phyloP scores from a whole-genome alignment of 2,113 vertebrate genomes.

The Pycnonotus jocosus region DNA sequence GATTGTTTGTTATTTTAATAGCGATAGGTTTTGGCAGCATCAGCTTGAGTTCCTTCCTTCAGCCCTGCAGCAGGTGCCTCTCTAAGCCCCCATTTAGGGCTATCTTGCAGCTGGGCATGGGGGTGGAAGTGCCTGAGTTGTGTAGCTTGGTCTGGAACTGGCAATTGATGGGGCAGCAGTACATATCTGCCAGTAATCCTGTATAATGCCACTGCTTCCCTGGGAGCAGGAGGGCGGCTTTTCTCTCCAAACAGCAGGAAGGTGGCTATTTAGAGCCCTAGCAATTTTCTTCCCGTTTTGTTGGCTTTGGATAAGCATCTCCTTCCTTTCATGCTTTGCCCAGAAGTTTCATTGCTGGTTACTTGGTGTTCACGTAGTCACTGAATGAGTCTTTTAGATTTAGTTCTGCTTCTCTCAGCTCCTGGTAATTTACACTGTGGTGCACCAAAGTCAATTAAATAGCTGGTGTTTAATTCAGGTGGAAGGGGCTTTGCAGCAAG shows the following conservation, averaged over 20 bases:
- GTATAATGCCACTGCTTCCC: background rate
- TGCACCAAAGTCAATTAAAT: constrained; percentile 44
- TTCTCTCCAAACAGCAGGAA: constrained; percentile 31
- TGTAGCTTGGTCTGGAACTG: background rate
- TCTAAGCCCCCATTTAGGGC: background rate
- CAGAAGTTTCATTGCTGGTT: constrained; percentile 10
- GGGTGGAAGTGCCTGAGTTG: background rate
- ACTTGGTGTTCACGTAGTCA: background rate
- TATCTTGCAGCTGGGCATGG: background rate
- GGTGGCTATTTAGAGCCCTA: constrained; percentile 15
- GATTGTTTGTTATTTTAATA: background rate
- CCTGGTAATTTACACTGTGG: constrained; percentile 31
- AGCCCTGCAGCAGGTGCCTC: background rate
- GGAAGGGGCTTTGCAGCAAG: background rate
- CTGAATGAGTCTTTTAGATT: constrained; percentile 18
- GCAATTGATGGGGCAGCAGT: background rate
- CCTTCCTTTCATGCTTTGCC: constrained; percentile 35
- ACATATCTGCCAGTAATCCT: background rate
- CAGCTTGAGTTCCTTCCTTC: background rate
- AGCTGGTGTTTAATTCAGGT: background rate
- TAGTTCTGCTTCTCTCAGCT: background rate
- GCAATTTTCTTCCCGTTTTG: constrained; percentile 31
- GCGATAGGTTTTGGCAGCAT: background rate
- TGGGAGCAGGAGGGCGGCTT: background rate
- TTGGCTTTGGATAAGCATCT: constrained; percentile 25